A percentile compares a stretch with the other conserved stretches of the same genome.
Conservation (phyloP, 2,888 invertebrate species). For the Tachina fera region DNA sequence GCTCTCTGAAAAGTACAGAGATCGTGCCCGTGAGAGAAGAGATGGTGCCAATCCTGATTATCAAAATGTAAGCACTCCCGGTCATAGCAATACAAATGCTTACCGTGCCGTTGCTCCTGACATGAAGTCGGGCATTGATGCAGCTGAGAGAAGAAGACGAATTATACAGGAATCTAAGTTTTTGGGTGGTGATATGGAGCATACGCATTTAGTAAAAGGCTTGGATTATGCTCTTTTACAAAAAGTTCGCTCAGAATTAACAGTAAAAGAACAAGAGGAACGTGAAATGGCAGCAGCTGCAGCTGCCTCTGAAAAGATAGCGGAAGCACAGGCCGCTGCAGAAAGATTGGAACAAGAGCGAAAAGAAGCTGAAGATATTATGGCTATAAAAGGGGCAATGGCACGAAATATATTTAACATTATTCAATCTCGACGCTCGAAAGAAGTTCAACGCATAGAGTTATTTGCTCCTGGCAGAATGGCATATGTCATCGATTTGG, state of each 20-base stretch:
- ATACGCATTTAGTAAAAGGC: slow-evolving; percentile 99
- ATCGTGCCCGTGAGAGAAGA: slow-evolving; percentile 94
- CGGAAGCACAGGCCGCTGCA: slow-evolving; percentile 82
- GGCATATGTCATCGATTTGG: slow-evolving; percentile 99
- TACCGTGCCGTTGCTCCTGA: slow-evolving; percentile 97
- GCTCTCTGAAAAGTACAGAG: slow-evolving; percentile 95
- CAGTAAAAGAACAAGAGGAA: slow-evolving; percentile 87
- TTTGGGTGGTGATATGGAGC: slow-evolving; percentile 99
- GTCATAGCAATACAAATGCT: slow-evolving; percentile 81
- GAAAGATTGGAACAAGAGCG: slow-evolving; percentile 81
- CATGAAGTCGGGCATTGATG: slow-evolving; percentile 95
- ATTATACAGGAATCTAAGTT: slow-evolving; percentile 99
- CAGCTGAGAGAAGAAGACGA: slow-evolving; percentile 96
- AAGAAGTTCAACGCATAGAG: slow-evolving; percentile 92
- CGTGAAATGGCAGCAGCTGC: slow-evolving; percentile 89
- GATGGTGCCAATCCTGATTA: slow-evolving; percentile 93
- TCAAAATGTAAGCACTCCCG: slow-evolving; percentile 90
- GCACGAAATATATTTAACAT: slow-evolving; percentile 88
- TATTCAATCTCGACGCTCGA: slow-evolving; percentile 85
- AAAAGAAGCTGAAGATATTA: slow-evolving; percentile 88
- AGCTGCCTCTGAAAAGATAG: slow-evolving; percentile 76
- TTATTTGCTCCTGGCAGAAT: slow-evolving; percentile 97
- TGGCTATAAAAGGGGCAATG: slow-evolving; percentile 86
- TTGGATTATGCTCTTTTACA: slow-evolving; percentile 95
- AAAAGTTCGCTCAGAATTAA: slow-evolving; percentile 96